Evolutionary conservation across 2,888 invertebrate species (phyloP), one percentile per base, ranked within the genome.

Genomic region (Drepanosiphum platanoidis): DNA sequence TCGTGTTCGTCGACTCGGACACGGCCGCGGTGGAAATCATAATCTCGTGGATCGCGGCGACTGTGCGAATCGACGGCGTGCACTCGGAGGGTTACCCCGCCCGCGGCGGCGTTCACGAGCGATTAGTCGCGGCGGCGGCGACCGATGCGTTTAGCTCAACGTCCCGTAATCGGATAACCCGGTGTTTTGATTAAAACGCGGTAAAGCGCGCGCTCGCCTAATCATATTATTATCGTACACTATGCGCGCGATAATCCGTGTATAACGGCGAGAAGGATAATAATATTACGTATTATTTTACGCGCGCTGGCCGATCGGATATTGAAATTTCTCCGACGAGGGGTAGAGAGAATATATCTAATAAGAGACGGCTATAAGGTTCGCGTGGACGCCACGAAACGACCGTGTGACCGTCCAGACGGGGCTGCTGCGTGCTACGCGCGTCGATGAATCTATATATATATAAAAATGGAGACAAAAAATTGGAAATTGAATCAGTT

Each of bases 161-260:
- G 79, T 78, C 7, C 64, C 78, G 27, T 79, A 42, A 46, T 32
- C 79, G 68, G 34, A 68, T 79, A 79, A 68, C 32, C 79, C 32
- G 27, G 68, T 27, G 39, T 81, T 81, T 81, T 71, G 81, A 81
- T 81, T 81, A 61, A 81, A 81, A 81, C 81, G 58, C 81, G 71
- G 58, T 22, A 36, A 61, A 36, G 71, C 81, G 81, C 71, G 39
- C 34, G 32, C 68, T 42, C 30, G 42, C 27, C 32, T 66, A 68
- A 80, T 68, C 36, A 68, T 32, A 46, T n/a, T 8, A 30, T n/a
- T 18, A n/a, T 74, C n/a, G 32, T 52, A 32, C n/a, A 58, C 34
- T n/a, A 34, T n/a, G 18, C 9, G 61, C 61, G 18, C 8, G 27
- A 34, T 46, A 72, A 61, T 52, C 52, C 5, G 61, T 27, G 61